Evolutionary conservation across 2,888 invertebrate genomes (phyloP).

Genomic region (Melanophora roralis): DNA sequence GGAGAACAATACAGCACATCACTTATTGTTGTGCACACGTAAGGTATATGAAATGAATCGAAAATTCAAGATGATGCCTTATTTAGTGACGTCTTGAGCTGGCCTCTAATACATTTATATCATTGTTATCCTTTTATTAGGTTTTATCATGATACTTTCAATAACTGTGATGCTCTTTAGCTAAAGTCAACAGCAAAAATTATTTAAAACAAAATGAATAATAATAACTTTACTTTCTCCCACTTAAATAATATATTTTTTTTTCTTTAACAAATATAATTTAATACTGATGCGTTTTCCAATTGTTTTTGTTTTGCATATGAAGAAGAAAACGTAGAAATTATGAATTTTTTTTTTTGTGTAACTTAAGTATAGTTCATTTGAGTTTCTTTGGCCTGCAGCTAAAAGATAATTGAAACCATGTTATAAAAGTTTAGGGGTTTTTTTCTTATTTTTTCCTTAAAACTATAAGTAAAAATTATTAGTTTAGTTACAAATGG

Average conservation of each 20-base stretch:
- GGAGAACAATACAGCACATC: no score
- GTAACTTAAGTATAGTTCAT: not conserved
- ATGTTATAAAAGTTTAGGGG: not conserved
- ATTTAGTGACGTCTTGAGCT: no score
- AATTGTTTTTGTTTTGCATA: constrained; percentile 23
- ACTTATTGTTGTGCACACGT: no score
- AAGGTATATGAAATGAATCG: no score
- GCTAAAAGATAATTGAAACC: constrained; percentile 35
- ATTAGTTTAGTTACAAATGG: not conserved
- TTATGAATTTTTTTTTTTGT: not conserved
- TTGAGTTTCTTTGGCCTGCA: constrained; percentile 12
- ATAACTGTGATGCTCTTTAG: not conserved
- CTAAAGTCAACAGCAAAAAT: constrained; percentile 1
- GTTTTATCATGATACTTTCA: not conserved
- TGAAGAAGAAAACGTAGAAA: not conserved
- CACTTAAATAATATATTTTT: not conserved
- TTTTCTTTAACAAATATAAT: constrained; percentile 2
- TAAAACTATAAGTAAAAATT: not conserved
- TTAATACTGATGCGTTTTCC: constrained; percentile 30
- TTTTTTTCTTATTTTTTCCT: not conserved
- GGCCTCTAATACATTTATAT: no score
- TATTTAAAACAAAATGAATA: not conserved
- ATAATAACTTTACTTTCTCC: constrained; percentile 25
- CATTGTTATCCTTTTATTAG: no score
- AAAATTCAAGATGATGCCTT: no score